These are phyloP conservation scores for Rhinolophus ferrumequinum DNA, from an alignment of 2,113 vertebrate species.

Conservation along the genomic window DNA sequence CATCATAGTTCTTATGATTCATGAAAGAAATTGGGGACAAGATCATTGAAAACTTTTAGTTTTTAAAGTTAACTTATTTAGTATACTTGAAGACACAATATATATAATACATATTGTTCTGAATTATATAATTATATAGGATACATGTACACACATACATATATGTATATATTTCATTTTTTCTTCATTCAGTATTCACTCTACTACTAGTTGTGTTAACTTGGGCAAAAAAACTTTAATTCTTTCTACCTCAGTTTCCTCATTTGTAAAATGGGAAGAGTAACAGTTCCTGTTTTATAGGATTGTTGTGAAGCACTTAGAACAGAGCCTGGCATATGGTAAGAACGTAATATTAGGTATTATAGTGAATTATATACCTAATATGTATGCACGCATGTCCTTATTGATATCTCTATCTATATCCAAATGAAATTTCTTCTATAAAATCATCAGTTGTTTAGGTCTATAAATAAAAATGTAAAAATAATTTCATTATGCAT, in stretches of 20 bases:
- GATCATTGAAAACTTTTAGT: background rate
- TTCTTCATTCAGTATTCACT: conserved; percentile 14
- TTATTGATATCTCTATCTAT: background rate
- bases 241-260: background rate
- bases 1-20: background rate
- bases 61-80: conserved; percentile 45
- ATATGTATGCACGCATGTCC: background rate
- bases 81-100: background rate
- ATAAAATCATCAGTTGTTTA: conserved; percentile 17
- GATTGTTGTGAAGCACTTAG: background rate
- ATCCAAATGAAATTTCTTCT: conserved; percentile 45
- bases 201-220: background rate
- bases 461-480: background rate
- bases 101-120: background rate
- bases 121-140: background rate
- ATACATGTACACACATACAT: background rate
- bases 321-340: background rate
- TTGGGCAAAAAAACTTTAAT: background rate
- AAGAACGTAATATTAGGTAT: background rate
- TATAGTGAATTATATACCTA: background rate
- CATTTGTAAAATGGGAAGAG: conserved; percentile 18
- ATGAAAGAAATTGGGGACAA: background rate
- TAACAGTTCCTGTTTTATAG: background rate
- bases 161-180: background rate
- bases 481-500: conserved; percentile 5